These are phyloP conservation scores for Escarpia spicata DNA, from an alignment of 2,888 invertebrate species.

Conservation along the genomic window DNA sequence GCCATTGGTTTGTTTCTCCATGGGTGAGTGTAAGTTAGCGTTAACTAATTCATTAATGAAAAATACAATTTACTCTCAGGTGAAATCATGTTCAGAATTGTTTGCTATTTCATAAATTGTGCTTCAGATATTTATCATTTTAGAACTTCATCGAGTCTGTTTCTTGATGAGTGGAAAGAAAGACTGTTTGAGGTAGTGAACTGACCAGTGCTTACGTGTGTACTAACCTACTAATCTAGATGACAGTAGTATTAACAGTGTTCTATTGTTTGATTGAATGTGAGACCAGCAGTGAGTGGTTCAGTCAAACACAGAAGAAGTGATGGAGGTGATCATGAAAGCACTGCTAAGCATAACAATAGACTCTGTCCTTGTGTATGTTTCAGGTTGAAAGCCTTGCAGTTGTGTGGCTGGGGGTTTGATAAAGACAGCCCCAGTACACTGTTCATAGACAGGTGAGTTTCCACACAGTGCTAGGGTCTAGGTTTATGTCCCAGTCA, in stretches of 20 bases:
- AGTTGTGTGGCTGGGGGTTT: conserved; percentile 89
- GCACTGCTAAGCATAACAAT: neutral
- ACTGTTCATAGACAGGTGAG: conserved; percentile 36
- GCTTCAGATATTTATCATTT: no score
- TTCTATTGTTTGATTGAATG: no score
- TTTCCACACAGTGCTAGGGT: neutral
- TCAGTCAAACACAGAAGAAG: neutral
- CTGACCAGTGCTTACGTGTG: no score
- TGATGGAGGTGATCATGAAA: neutral
- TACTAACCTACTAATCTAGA: no score
- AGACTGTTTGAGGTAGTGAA: no score
- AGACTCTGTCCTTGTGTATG: neutral
- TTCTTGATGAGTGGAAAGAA: no score
- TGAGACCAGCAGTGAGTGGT: no score
- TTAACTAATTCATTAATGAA: neutral
- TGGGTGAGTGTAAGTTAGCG: neutral
- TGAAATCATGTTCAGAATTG: no score
- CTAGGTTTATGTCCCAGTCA: neutral
- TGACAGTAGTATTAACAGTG: no score
- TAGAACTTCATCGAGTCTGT: no score
- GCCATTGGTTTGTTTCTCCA: no score
- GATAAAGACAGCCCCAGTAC: conserved; percentile 70
- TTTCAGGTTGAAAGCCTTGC: conserved; percentile 75
- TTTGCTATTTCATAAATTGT: no score
- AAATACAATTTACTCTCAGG: neutral